Percentiles rank a stretch among this genome's conserved stretches.
phyloP scores from a whole-genome alignment of 2,797 vertebrate species.

The Carduelis carduelis region DNA sequence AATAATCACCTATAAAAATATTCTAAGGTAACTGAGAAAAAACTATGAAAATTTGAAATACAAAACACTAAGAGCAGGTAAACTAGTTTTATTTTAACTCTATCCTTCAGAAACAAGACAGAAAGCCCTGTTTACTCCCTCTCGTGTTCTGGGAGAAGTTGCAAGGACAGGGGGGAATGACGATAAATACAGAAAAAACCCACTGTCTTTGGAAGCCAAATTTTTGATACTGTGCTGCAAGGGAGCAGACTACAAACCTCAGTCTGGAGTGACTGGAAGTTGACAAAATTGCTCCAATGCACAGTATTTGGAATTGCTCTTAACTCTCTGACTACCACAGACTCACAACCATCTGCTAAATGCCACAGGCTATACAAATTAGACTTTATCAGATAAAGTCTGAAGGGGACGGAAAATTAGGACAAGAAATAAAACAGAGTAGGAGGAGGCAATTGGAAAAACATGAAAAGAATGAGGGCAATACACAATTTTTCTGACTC shows the following conservation, averaged over 20 bases:
- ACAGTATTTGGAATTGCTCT: background rate
- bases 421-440: background rate
- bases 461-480: background rate
- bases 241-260: background rate
- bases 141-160: background rate
- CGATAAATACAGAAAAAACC: too few relatives aligned
- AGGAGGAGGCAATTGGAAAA: background rate
- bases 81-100: background rate
- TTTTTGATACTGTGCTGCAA: background rate
- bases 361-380: background rate
- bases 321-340: background rate
- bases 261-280: background rate
- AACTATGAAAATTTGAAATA: background rate
- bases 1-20: background rate
- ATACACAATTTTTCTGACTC: background rate
- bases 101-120: background rate
- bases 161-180: rapidly evolving
- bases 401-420: background rate
- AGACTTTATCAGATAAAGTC: background rate
- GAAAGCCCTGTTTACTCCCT: rapidly evolving
- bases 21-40: background rate
- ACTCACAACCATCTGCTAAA: background rate
- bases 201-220: background rate
- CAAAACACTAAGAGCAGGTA: background rate
- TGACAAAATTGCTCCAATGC: background rate